phyloP scores from a whole-genome alignment of 2,888 invertebrate species.

The Hermodice carunculata region DNA sequence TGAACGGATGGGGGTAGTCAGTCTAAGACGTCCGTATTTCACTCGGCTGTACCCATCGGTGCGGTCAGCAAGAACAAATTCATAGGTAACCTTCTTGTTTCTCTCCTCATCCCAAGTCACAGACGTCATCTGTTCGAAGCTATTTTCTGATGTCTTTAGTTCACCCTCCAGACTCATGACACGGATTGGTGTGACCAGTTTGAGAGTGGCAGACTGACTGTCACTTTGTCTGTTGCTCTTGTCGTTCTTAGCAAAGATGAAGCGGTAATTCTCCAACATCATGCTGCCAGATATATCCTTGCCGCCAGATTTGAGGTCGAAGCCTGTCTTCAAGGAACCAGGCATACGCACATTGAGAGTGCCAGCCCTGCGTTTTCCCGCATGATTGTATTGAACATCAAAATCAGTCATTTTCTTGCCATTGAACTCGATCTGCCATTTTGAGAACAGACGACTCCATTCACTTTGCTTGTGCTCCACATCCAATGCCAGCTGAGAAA shows the following conservation, averaged over 20 bases:
- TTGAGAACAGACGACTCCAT: no score
- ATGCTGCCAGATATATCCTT: no score
- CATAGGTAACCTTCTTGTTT: slow-evolving; percentile 1
- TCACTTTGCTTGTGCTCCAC: no score
- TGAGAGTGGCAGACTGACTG: neutral
- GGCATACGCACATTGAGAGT: neutral
- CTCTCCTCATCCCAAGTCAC: slow-evolving; percentile 9
- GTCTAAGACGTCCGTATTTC: neutral
- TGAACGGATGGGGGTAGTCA: slow-evolving; percentile 20
- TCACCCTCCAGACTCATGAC: slow-evolving; percentile 2
- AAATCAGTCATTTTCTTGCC: neutral
- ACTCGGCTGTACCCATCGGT: neutral
- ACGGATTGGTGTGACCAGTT: neutral
- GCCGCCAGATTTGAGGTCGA: neutral
- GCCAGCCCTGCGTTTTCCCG: neutral
- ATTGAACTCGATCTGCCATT: neutral
- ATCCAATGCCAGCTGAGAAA: no score
- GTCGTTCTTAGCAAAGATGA: neutral
- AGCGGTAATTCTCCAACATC: no score
- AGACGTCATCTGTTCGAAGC: neutral
- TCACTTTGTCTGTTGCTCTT: neutral
- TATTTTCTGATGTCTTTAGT: neutral
- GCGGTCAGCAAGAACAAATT: neutral
- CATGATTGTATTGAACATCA: neutral
- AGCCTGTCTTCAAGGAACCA: no score